Evolutionary conservation across 2,113 vertebrate species (phyloP), one percentile per base, ranked within the genome.

Genomic region (Ellobius talpinus): DNA sequence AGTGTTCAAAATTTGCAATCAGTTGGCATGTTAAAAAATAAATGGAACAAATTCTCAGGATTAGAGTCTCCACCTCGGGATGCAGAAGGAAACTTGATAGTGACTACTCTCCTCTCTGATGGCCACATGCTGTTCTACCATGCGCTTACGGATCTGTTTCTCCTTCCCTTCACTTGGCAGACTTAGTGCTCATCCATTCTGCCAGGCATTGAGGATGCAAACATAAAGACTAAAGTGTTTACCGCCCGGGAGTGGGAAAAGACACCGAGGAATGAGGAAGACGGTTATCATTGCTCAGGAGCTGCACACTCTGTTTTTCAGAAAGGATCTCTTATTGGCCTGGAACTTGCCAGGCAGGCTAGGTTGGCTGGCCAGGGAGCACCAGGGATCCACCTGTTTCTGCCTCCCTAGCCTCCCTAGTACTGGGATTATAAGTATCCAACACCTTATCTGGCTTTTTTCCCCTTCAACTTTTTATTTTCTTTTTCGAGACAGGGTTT

Each of bases 111-210:
- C 61, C 39, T 74, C 29, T 84, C 1, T 26, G 33, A 89, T 89
- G 84, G 58, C 93, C 31, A 66, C 31, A 61, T 65, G 73, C 19
- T 24, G 24, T 36, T 89, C 52, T 82, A 16, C 24, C 33, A 50
- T 91, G 70, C 17, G 87, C 26, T 66, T 72, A 73, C 39, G 65
- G 81, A 93, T 87, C 94, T 92, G 42, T 94, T 96, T 92, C 26
- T 89, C 68, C 31, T 84, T 88, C 96, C 68, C 55, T 91, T 88
- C 42, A 91, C 23, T 79, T 94, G 42, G 74, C 5, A 79, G 85
- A 63, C 24, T 61, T 77, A 90, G n/a, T 89, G 86, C 61, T 55
- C 45, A 79, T 85, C 52, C 42, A 70, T 7, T 68, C 45, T 91
- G 42, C 19, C 23, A 58, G 90, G 8, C 77, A 61, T 31, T 50